Conservation (phyloP, 1,140 invertebrate species). For the Cydia fagiglandana region DNA sequence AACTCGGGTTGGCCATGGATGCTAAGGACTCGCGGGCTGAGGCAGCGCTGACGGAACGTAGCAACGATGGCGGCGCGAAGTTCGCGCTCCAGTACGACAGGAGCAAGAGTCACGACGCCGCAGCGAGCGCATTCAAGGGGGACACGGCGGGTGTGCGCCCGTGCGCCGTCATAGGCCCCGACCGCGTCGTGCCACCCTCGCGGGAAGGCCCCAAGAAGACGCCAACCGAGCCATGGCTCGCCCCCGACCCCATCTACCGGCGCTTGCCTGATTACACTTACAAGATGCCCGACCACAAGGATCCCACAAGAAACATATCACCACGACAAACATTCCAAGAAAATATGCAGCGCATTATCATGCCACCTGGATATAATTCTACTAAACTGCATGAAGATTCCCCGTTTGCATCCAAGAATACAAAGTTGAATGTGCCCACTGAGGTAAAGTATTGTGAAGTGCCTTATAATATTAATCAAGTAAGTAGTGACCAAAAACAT, state of each 20-base stretch:
- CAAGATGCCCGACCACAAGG: slow-evolving; percentile 60
- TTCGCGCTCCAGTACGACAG: slow-evolving; percentile 54
- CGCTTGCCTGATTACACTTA: slow-evolving; percentile 61
- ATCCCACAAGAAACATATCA: slow-evolving; percentile 73
- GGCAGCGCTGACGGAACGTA: slow-evolving; percentile 54
- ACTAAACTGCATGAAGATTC: slow-evolving; percentile 61
- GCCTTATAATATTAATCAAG: slow-evolving; percentile 69
- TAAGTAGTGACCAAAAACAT: slow-evolving; percentile 65
- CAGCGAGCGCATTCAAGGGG: slow-evolving; percentile 65
- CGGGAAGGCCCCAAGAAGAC: slow-evolving; percentile 52
- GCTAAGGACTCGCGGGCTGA: slow-evolving; percentile 68
- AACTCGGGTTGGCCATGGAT: slow-evolving; percentile 60
- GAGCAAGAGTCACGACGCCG: slow-evolving; percentile 68
- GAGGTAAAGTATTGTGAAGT: slow-evolving; percentile 74
- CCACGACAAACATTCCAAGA: slow-evolving; percentile 78
- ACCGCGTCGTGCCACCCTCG: slow-evolving; percentile 60
- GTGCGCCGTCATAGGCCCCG: slow-evolving; percentile 76
- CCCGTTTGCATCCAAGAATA: slow-evolving; percentile 54
- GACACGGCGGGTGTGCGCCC: slow-evolving; percentile 61
- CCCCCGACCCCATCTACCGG: slow-evolving; percentile 54
- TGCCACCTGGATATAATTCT: slow-evolving; percentile 64
- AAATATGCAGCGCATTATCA: slow-evolving; percentile 75
- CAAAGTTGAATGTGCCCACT: slow-evolving; percentile 55
- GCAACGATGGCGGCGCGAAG: slow-evolving; percentile 62
- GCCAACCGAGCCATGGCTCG: slow-evolving; percentile 57